Evolutionary conservation across 2,888 invertebrate genomes (phyloP).

Genomic region (Bembecia ichneumoniformis): DNA sequence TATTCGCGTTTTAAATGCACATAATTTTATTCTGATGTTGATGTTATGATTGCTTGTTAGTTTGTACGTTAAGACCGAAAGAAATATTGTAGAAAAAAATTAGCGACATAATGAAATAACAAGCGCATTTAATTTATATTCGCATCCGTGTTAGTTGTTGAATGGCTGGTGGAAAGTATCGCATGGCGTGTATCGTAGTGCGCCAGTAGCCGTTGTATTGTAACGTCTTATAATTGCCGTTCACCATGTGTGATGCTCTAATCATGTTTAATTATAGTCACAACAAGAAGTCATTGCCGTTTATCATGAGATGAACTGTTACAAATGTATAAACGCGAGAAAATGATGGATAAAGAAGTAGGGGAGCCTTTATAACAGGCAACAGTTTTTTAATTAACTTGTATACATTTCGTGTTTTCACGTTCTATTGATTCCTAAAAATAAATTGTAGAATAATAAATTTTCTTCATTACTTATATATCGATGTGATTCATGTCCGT

Average conservation of each 20-base stretch:
- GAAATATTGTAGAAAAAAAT: conserved; percentile 15
- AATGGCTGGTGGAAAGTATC: conserved; percentile 50
- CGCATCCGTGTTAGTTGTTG: conserved; percentile 56
- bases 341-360: conserved; percentile 40
- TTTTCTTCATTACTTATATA: no score
- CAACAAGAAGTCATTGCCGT: conserved; percentile 63
- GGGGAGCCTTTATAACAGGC: neutral
- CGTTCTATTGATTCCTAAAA: no score
- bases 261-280: conserved; percentile 66
- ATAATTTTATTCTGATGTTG: no score
- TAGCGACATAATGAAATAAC: conserved; percentile 28
- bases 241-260: conserved; percentile 66
- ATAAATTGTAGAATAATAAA: no score
- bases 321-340: conserved; percentile 50
- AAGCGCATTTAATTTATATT: conserved; percentile 37
- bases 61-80: no score
- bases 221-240: conserved; percentile 63
- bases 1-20: no score
- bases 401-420: no score
- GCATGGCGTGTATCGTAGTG: conserved; percentile 51
- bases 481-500: no score
- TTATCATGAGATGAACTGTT: conserved; percentile 71
- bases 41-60: no score
- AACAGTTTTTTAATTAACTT: neutral
- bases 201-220: conserved; percentile 59